Evolutionary conservation across 2,888 invertebrate species (phyloP), one percentile per base, ranked within the genome.

Genomic region (Pherbina coryleti): DNA sequence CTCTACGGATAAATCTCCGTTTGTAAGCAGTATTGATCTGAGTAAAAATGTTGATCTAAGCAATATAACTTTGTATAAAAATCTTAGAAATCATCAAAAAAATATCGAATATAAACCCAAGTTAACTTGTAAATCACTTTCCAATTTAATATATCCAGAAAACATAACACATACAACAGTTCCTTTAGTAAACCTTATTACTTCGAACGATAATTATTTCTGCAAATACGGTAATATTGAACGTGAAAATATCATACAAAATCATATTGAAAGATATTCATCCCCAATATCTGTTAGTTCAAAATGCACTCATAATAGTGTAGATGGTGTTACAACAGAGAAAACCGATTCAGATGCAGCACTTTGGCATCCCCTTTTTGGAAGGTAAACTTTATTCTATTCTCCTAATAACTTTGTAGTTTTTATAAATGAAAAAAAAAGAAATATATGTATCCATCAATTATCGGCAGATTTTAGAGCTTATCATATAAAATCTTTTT

Each of bases 361-460:
- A 82, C 91, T 96, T 72, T 96, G 96, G 96, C 95, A 96, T 91
- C 96, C 96, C 75, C 91, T 96, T 70, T 96, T 96, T 89, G 94
- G 95, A 92, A 95, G 95, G 95, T 96, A 91, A 94, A 93, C 92
- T 83, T n/a, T 57, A 7, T 11, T 44, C 1, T 44, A 8, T 37
- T 8, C 8, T 37, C 8, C 7, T 37, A 37, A 37, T 8, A 37
- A 37, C 8, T 37, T n/a, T n/a, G n/a, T n/a, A n/a, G n/a, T n/a
- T n/a, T n/a, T n/a, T n/a, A n/a, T n/a, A n/a, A 37, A 37, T 8
- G 8, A 7, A 37, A 8, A 37, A 37, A 37, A 5, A 8, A 37
- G 3, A 37, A 31, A 31, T 4, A 4, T 31, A 4, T 31, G 31
- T 31, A n/a, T n/a, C n/a, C n/a, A n/a, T n/a, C n/a, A n/a, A n/a